Evolutionary conservation across 2,888 invertebrate species (phyloP).

Genomic region (Lepidocyrtinus sp.): DNA sequence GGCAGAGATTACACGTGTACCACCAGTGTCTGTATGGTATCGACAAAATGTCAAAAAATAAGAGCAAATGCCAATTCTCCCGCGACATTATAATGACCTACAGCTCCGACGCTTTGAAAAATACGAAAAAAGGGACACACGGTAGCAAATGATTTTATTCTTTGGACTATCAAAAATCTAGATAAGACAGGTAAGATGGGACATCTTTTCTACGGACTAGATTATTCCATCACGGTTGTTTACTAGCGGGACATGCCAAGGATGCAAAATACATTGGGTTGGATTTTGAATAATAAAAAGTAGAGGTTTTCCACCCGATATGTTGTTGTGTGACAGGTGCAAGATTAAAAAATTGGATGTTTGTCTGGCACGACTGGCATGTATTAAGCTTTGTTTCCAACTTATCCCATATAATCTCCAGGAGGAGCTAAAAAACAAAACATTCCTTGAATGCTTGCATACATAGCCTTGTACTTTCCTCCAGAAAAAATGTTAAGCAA

Average conservation of each 20-base stretch:
- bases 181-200: not conserved
- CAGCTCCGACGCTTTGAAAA: not conserved
- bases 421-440: too few relatives aligned
- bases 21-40: not conserved
- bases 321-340: not conserved
- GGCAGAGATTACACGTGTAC: not conserved
- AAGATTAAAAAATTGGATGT: conserved; percentile 1
- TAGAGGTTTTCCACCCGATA: not conserved
- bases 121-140: not conserved
- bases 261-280: not conserved
- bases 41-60: not conserved
- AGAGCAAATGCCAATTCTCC: conserved; percentile 2
- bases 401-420: too few relatives aligned
- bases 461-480: too few relatives aligned
- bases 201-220: not conserved
- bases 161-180: not conserved
- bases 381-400: too few relatives aligned
- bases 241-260: not conserved
- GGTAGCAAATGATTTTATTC: not conserved
- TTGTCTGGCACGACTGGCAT: too few relatives aligned
- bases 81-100: conserved; percentile 13
- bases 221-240: not conserved
- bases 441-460: too few relatives aligned
- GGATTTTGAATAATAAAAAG: not conserved
- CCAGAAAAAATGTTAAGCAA: too few relatives aligned